Evolutionary conservation across 2,797 vertebrate species (phyloP).

Genomic region (Takifugu ocellatus): DNA sequence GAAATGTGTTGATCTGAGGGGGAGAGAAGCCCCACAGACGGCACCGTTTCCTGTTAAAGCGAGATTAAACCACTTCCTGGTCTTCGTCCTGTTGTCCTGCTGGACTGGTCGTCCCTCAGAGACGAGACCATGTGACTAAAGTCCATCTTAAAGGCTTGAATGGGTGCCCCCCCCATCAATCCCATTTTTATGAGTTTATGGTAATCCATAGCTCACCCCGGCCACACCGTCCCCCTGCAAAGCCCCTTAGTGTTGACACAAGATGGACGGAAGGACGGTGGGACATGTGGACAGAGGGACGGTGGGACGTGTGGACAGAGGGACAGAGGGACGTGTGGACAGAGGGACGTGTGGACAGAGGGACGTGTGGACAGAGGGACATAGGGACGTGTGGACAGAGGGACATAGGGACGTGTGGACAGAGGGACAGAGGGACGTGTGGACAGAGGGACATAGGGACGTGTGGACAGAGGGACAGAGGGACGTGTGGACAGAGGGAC

Average conservation of each 20-base stretch:
- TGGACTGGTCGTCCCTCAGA: conserved; percentile 27
- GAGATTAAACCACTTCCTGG: conserved; percentile 52
- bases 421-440: no score
- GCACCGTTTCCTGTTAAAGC: conserved; percentile 16
- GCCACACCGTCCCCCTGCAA: conserved; percentile 24
- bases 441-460: no score
- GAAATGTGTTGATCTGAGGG: conserved; percentile 39
- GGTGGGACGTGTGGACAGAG: no score
- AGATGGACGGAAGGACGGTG: conserved; percentile 1
- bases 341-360: no score
- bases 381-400: no score
- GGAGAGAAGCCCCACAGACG: no score
- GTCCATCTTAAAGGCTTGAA: conserved; percentile 67
- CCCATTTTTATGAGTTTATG: conserved; percentile 63
- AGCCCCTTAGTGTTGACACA: conserved; percentile 37
- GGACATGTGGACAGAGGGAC: no score
- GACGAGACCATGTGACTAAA: conserved; percentile 52
- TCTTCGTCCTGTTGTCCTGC: conserved; percentile 28
- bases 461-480: no score
- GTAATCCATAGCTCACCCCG: conserved; percentile 56
- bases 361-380: no score
- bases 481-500: no score
- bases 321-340: no score
- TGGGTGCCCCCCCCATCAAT: conserved; percentile 51
- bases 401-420: no score